Percentiles rank a stretch among this genome's conserved stretches.
These are phyloP conservation scores for Calypte anna DNA, from an alignment of 2,113 vertebrate genomes.

Conservation along the genomic window DNA sequence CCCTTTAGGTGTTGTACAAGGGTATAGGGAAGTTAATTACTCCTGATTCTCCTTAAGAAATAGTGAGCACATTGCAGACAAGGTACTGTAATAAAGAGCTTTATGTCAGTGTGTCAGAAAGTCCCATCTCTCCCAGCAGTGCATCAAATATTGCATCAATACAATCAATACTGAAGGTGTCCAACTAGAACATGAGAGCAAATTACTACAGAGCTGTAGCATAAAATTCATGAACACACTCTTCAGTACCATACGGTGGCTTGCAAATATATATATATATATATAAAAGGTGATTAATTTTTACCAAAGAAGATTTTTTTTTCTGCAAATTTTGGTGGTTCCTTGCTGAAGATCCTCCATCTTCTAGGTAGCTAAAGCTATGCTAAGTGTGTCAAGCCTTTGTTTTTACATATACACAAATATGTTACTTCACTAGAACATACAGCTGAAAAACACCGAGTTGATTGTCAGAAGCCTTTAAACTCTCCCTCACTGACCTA, in stretches of 20 bases:
- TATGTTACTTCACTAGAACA: not conserved
- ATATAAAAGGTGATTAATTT: not conserved
- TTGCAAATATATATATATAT: not conserved
- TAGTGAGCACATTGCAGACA: not conserved
- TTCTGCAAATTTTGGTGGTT: not conserved
- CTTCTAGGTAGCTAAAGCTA: not conserved
- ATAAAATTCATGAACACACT: not conserved
- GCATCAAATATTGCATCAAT: not conserved
- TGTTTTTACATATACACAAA: not conserved
- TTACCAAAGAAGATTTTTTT: not conserved
- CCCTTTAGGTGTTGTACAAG: not conserved
- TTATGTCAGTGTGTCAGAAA: not conserved
- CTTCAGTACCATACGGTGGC: not conserved
- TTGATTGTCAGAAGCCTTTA: constrained; percentile 18
- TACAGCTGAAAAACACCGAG: not conserved
- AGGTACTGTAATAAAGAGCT: not conserved
- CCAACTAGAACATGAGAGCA: not conserved
- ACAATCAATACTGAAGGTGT: not conserved
- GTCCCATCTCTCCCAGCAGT: not conserved
- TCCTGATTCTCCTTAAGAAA: not conserved
- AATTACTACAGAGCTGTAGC: not conserved
- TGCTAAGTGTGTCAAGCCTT: not conserved
- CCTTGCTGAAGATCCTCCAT: not conserved
- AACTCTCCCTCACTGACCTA: not conserved
- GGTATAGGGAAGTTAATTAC: not conserved